Evolutionary conservation across 2,888 invertebrate genomes (phyloP).

Genomic region (Caenorhabditis angaria): DNA sequence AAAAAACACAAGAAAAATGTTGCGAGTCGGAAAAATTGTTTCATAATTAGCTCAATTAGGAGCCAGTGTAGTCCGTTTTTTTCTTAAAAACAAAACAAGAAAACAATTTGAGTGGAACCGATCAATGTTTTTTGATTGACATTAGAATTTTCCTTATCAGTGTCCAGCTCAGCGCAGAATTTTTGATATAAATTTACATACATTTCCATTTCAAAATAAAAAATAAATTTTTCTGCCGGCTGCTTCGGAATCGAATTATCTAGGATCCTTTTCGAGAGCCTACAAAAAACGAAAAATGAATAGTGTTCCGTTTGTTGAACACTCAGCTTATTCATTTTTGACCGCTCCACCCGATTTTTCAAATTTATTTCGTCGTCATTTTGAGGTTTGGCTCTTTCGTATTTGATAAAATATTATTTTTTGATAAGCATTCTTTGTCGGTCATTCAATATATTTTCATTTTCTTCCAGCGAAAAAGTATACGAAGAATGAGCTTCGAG

Average conservation of each 20-base stretch:
- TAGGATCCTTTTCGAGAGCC: not conserved
- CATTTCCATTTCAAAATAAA: no score
- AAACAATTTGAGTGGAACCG: not conserved
- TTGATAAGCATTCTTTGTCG: not conserved
- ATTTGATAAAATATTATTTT: not conserved
- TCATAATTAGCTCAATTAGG: no score
- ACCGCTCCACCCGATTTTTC: conserved; percentile 2
- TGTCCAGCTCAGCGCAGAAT: not conserved
- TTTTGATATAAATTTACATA: no score
- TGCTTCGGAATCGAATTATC: not conserved
- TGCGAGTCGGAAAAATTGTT: no score
- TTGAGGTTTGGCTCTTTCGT: not conserved
- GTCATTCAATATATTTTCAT: not conserved
- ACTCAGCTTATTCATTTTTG: conserved; percentile 4
- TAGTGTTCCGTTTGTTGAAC: not conserved
- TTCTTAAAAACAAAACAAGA: not conserved
- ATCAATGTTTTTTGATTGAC: conserved; percentile 1
- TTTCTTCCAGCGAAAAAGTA: not conserved
- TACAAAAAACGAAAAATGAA: not conserved
- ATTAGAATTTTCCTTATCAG: conserved; percentile 1
- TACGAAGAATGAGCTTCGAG: not conserved
- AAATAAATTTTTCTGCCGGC: not conserved
- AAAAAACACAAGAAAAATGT: no score
- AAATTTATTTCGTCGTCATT: not conserved
- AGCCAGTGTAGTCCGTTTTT: no score